Base-by-base conservation (phyloP, 1,140 invertebrate genomes). In the Heliothis virescens region DNA sequence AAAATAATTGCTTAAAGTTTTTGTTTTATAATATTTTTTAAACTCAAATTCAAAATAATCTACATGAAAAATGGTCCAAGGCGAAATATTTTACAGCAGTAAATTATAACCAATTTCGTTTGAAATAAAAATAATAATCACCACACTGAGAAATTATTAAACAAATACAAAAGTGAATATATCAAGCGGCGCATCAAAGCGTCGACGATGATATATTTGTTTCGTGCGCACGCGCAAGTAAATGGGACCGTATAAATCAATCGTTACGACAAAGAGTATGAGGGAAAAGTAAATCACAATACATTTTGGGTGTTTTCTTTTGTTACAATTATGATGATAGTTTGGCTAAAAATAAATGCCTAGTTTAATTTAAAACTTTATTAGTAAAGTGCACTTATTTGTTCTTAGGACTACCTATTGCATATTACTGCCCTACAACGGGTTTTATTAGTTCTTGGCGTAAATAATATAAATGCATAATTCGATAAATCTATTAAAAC, bases 181-280 rank as follows among this genome's bases (percentile, higher is more conserved):
- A 81, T 83, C 63, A 82, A 80, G 73, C 75, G 81, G 78, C 76
- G 52, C 79, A 80, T 80, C 80, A 84, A 83, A 82, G 69, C 21
- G 71, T 62, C 62, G 63, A 67, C 79, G 79, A 87, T 85, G 84
- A 87, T 83, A 84, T 85, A 87, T 85, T 83, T 74, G 80, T 80
- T 65, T 60, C 75, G 71, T 82, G 84, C 81, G 86, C 82, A 83
- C 85, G 86, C 84, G 79, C 82, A 67, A 76, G 60, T 79, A 80
- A 83, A 83, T 85, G 79, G 80, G 81, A 72, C 55, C 53, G 62
- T 76, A 85, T 87, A 85, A 87, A 87, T 87, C 86, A 85, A 74
- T 67, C 71, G 74, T 74, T 67, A 34, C 15, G 67, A 12, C 83
- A 86, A 67, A 86, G 83, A 85, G 47, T 82, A 76, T 52, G 16